Evolutionary conservation across 2,888 invertebrate species (phyloP).

Genomic region (Troilus luridus): DNA sequence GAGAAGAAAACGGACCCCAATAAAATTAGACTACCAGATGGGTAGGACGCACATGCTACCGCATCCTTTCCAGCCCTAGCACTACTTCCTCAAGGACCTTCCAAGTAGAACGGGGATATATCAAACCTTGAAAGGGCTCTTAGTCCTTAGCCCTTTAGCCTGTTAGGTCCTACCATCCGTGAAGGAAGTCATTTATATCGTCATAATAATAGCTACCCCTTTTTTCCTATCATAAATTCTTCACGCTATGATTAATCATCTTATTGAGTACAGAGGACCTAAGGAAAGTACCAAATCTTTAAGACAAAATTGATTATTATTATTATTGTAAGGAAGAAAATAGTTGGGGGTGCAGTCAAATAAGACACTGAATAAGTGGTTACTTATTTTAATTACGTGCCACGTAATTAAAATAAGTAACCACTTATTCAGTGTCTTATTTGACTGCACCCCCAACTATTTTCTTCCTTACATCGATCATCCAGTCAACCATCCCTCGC

Average conservation of each 20-base stretch:
- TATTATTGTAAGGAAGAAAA: too few relatives aligned
- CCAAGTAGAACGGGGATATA: constrained; percentile 21
- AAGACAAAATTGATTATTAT: too few relatives aligned
- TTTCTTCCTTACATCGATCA: too few relatives aligned
- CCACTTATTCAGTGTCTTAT: too few relatives aligned
- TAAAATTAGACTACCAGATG: constrained; percentile 36
- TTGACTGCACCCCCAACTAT: too few relatives aligned
- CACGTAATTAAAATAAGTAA: too few relatives aligned
- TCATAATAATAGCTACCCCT: background rate
- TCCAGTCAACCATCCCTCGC: too few relatives aligned
- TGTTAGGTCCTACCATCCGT: background rate
- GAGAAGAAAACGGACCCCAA: background rate
- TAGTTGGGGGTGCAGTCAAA: too few relatives aligned
- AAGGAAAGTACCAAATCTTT: too few relatives aligned
- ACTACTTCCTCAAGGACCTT: constrained; percentile 20
- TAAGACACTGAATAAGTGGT: too few relatives aligned
- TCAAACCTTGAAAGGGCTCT: constrained; percentile 39
- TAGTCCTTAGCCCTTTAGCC: background rate
- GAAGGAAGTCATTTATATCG: constrained; percentile 27
- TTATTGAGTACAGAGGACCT: background rate
- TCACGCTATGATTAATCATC: background rate
- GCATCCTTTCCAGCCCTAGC: background rate
- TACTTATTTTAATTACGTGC: too few relatives aligned
- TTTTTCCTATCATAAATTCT: background rate
- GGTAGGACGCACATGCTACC: background rate